These are phyloP conservation scores for Blomia tropicalis DNA, from an alignment of 2,888 invertebrate species.

Conservation along the genomic window DNA sequence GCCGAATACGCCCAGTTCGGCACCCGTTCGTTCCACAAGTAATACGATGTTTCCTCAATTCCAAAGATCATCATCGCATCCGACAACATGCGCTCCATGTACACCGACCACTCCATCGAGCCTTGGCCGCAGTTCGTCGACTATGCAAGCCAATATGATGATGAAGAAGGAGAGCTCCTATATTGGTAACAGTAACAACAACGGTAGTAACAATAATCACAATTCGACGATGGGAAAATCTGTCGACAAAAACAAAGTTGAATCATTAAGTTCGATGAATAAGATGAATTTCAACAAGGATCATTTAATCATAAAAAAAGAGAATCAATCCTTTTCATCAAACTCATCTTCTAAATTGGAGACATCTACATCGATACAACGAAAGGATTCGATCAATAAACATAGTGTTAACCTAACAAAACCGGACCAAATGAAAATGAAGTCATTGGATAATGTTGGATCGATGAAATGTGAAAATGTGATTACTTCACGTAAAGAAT, in stretches of 20 bases:
- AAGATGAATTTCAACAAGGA: neutral
- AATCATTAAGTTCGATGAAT: neutral
- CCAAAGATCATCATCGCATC: constrained; percentile 6
- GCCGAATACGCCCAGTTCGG: constrained; percentile 26
- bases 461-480: neutral
- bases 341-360: neutral
- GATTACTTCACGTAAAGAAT: neutral
- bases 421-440: neutral
- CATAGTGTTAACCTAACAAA: neutral
- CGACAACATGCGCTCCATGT: constrained; percentile 14
- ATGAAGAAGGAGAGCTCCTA: neutral
- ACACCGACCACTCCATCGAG: constrained; percentile 6
- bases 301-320: neutral
- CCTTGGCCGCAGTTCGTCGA: constrained; percentile 32
- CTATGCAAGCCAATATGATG: constrained; percentile 5
- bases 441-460: neutral
- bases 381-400: neutral
- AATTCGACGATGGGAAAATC: neutral
- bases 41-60: constrained; percentile 19
- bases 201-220: neutral
- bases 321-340: neutral
- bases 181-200: neutral
- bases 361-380: neutral
- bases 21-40: constrained; percentile 24
- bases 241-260: constrained; percentile 18